Percentiles rank a stretch among this genome's conserved stretches.
phyloP scores from a whole-genome alignment of 2,113 vertebrate species.

The Laticauda colubrina region DNA sequence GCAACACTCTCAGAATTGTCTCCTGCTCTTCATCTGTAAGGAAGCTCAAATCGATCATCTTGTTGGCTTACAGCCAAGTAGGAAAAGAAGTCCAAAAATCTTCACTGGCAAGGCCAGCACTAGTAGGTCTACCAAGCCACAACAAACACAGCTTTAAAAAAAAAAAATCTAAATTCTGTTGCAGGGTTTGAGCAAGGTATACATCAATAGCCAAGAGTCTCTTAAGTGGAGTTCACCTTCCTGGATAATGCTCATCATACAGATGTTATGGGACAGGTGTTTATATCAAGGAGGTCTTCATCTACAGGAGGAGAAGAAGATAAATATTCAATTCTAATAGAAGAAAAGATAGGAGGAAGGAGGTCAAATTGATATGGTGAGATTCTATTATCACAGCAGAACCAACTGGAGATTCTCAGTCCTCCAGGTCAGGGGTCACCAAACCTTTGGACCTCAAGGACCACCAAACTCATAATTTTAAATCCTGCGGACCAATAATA shows the following conservation, averaged over 20 bases:
- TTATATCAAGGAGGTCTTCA: constrained; percentile 27
- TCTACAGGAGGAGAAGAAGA: constrained; percentile 42
- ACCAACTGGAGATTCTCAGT: neutral
- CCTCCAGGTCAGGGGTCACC: no score
- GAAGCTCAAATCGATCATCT: constrained; percentile 93
- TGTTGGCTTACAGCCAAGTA: constrained; percentile 11
- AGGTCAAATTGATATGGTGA: neutral
- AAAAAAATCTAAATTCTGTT: neutral
- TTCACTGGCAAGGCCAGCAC: neutral
- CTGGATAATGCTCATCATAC: constrained; percentile 18
- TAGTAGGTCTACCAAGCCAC: neutral
- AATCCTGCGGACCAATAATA: no score
- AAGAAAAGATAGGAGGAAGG: constrained; percentile 11
- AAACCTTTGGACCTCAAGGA: no score
- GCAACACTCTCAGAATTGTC: constrained; percentile 83
- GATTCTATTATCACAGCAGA: constrained; percentile 40
- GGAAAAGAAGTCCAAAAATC: neutral
- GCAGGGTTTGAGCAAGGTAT: constrained; percentile 4
- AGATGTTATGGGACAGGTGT: neutral
- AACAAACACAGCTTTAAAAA: neutral
- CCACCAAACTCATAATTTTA: no score
- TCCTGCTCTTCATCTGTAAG: constrained; percentile 89
- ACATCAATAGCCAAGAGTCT: constrained; percentile 19
- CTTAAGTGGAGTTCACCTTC: neutral
- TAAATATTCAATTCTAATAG: constrained; percentile 42